phyloP scores from a whole-genome alignment of 1,140 invertebrate genomes.

The Dufourea novaeangliae region DNA sequence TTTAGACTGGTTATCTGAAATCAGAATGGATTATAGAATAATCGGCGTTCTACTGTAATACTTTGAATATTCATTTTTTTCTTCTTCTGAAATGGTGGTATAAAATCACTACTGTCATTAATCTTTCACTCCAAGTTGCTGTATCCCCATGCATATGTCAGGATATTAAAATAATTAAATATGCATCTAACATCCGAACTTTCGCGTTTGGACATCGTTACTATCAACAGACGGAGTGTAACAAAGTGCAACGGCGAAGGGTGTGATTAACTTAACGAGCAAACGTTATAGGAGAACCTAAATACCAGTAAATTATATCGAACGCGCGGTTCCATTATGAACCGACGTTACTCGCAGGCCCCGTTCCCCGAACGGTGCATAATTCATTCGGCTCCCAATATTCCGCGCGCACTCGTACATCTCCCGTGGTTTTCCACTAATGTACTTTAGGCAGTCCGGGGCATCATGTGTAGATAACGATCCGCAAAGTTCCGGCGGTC shows the following conservation, averaged over 20 bases:
- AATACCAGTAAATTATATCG: slow-evolving; percentile 50
- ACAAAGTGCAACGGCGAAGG: slow-evolving; percentile 29
- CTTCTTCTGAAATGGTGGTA: too few species aligned
- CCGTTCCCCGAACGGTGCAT: slow-evolving; percentile 56
- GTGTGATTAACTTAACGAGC: slow-evolving; percentile 49
- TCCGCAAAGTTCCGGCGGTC: slow-evolving; percentile 42
- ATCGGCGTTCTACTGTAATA: too few species aligned
- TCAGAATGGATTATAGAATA: too few species aligned
- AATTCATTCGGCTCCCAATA: slow-evolving; percentile 60
- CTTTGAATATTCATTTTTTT: too few species aligned
- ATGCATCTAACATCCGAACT: not conserved
- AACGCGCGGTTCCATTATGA: slow-evolving; percentile 52
- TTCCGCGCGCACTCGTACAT: slow-evolving; percentile 53
- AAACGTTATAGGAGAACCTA: slow-evolving; percentile 48
- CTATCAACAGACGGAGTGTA: not conserved
- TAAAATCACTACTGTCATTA: too few species aligned
- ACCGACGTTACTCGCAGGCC: slow-evolving; percentile 33
- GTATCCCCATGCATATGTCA: too few species aligned
- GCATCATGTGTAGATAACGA: slow-evolving; percentile 16
- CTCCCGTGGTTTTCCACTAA: slow-evolving; percentile 56
- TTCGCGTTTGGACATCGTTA: not conserved
- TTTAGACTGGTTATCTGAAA: too few species aligned
- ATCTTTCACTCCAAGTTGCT: too few species aligned
- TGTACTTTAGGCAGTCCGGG: slow-evolving; percentile 42
- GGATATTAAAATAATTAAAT: too few species aligned